phyloP scores from a whole-genome alignment of 2,888 invertebrate species.

The Sphaerolaimus hirsutus region DNA sequence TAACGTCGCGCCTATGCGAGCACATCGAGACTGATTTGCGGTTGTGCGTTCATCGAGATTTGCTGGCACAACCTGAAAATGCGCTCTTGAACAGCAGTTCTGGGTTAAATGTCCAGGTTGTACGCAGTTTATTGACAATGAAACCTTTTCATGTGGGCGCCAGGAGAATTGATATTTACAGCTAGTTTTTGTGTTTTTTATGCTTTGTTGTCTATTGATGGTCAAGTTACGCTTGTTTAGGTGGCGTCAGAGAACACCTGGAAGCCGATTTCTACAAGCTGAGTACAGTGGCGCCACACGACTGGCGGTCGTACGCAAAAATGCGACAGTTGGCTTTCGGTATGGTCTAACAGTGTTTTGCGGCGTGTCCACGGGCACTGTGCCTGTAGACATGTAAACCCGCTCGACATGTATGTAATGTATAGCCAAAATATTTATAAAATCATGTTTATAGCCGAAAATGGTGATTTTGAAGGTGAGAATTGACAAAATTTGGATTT shows the following conservation, averaged over 20 bases:
- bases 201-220: slow-evolving; percentile 6
- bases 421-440: no score
- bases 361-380: no score
- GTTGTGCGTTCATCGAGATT: no score
- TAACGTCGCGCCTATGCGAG: no score
- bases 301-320: slow-evolving; percentile 87
- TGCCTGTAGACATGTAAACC: no score
- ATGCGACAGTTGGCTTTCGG: slow-evolving; percentile 66
- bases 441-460: no score
- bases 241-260: slow-evolving; percentile 58
- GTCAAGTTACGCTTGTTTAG: slow-evolving; percentile 16
- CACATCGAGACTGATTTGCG: no score
- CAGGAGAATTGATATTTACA: slow-evolving; percentile 1
- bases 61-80: neutral
- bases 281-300: slow-evolving; percentile 81
- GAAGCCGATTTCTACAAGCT: slow-evolving; percentile 85
- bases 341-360: neutral
- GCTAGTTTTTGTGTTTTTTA: neutral
- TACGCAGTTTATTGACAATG: neutral
- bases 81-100: neutral
- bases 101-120: neutral
- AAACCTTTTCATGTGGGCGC: slow-evolving; percentile 5
- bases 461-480: no score
- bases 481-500: no score
- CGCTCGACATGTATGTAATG: no score